phyloP scores from a whole-genome alignment of 2,888 invertebrate genomes.

The Eristalis tenax region DNA sequence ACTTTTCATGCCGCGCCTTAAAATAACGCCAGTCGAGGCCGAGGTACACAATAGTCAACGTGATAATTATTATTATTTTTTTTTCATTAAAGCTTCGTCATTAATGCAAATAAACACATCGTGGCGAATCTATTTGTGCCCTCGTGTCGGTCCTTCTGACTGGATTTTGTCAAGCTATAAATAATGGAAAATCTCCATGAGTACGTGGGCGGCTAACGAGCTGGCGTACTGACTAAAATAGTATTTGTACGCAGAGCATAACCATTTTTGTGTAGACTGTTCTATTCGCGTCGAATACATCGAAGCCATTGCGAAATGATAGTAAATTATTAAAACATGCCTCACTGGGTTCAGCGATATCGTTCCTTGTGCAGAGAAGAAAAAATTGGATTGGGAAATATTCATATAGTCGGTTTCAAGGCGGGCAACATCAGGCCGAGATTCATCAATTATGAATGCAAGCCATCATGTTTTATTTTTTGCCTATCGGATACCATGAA shows the following conservation, averaged over 20 bases:
- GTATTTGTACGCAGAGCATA: not conserved
- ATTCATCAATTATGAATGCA: not conserved
- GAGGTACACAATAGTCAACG: not conserved
- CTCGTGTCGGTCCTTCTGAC: conserved; percentile 30
- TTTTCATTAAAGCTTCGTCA: not conserved
- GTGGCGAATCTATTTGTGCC: not conserved
- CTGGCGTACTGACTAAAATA: not conserved
- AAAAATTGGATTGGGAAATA: not conserved
- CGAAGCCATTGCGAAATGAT: not conserved
- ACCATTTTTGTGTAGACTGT: not conserved
- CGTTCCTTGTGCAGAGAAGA: not conserved
- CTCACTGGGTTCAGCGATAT: not conserved
- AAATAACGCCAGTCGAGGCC: not conserved
- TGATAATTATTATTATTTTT: not conserved
- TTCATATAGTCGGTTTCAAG: not conserved
- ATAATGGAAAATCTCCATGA: conserved; percentile 11
- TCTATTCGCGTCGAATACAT: not conserved
- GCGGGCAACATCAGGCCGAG: not conserved
- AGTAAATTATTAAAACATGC: not conserved
- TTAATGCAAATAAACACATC: not conserved
- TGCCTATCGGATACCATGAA: too few species aligned
- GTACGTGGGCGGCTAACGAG: not conserved
- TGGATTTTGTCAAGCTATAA: conserved; percentile 22
- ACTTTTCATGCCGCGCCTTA: not conserved
- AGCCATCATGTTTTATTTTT: not conserved